Conservation (phyloP, 2,113 vertebrate species). For the Microtus montanus region DNA sequence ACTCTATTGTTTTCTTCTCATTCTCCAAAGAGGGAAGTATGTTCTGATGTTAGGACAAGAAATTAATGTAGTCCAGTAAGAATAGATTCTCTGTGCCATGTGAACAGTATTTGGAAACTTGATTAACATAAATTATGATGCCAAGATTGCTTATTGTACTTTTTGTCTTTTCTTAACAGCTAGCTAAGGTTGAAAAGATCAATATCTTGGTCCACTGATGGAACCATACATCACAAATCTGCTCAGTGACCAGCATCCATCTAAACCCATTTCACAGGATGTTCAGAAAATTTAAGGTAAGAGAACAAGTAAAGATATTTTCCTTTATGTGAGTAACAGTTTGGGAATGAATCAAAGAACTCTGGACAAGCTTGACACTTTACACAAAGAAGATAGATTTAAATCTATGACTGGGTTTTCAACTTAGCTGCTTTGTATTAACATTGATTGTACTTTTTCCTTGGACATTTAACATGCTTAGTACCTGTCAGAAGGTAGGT, state of each 20-base stretch:
- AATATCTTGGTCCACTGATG: constrained; percentile 90
- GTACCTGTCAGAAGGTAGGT: constrained; percentile 29
- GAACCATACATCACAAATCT: constrained; percentile 90
- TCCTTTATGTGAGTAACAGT: not conserved
- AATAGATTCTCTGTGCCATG: not conserved
- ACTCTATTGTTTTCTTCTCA: not conserved
- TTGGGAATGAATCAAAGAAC: not conserved
- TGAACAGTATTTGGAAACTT: not conserved
- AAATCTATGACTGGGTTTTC: not conserved
- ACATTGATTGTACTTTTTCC: not conserved
- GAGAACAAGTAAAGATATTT: constrained; percentile 75
- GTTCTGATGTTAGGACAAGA: constrained; percentile 14
- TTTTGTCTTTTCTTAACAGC: constrained; percentile 76
- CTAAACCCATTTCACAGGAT: constrained; percentile 90
- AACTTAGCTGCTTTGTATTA: not conserved
- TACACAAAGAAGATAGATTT: not conserved
- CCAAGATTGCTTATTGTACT: not conserved
- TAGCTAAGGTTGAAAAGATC: constrained; percentile 86
- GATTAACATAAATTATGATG: not conserved
- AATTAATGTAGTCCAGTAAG: not conserved
- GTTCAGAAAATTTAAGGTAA: constrained; percentile 90
- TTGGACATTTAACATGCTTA: not conserved
- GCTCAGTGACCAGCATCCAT: constrained; percentile 87
- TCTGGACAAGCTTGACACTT: not conserved
- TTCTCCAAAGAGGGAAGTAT: not conserved